These are phyloP conservation scores for Rhopilema esculentum DNA, from an alignment of 30 jellyfish, hydroid and myxozoan genomes.

Conservation along the genomic window DNA sequence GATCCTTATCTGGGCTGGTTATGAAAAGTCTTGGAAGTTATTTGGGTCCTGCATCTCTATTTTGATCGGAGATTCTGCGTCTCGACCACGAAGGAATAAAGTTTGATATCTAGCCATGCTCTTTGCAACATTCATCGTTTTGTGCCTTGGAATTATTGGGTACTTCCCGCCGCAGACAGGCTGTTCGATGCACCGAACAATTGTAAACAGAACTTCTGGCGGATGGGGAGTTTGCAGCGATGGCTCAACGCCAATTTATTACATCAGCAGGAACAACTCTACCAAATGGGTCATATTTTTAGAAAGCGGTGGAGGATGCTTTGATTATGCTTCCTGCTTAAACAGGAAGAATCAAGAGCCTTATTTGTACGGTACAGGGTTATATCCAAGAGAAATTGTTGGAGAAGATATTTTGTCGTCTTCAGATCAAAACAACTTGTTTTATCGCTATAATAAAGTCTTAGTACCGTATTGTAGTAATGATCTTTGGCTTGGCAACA, in stretches of 20 bases:
- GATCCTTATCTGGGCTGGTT: not conserved
- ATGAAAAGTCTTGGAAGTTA: not conserved
- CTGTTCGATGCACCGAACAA: conserved; percentile 20
- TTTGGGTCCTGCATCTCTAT: not conserved
- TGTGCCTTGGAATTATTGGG: not conserved
- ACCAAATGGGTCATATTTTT: conserved; percentile 85
- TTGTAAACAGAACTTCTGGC: conserved; percentile 31
- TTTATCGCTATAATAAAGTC: conserved; percentile 62
- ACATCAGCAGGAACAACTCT: conserved; percentile 57
- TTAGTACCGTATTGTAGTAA: conserved; percentile 90
- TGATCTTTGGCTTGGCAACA: conserved; percentile 93
- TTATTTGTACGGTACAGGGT: conserved; percentile 56
- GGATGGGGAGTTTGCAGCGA: conserved; percentile 82
- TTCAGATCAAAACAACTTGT: conserved; percentile 20
- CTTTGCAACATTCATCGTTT: not conserved
- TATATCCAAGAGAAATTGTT: conserved; percentile 53
- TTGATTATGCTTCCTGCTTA: conserved; percentile 56
- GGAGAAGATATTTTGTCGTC: conserved; percentile 72
- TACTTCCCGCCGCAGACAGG: not conserved
- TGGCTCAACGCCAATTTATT: conserved; percentile 68
- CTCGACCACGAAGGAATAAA: not conserved
- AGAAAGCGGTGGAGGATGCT: conserved; percentile 96
- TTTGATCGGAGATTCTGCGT: too few species aligned
- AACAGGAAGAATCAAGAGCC: conserved; percentile 55
- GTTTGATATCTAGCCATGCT: not conserved